phyloP scores from a whole-genome alignment of 2,888 invertebrate genomes.

The Eupithecia pulchellata region DNA sequence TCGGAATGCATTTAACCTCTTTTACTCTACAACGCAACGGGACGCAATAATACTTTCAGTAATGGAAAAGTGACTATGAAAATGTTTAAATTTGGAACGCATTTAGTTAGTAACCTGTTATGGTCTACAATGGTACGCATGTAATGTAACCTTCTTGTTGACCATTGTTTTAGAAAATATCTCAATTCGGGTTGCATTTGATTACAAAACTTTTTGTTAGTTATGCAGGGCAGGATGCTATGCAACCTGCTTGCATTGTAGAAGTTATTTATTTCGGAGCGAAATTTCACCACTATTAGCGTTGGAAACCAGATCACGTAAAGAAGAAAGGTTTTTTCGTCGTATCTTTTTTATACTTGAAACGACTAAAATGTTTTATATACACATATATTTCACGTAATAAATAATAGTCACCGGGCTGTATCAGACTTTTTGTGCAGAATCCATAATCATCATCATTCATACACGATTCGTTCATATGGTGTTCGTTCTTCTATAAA shows the following conservation, averaged over 20 bases:
- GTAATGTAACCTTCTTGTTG: not conserved
- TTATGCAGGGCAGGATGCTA: not conserved
- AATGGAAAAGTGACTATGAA: not conserved
- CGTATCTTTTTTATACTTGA: too few relatives aligned
- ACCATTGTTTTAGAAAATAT: not conserved
- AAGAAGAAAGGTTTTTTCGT: not conserved
- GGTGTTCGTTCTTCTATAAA: too few relatives aligned
- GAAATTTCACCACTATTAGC: not conserved
- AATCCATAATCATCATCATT: too few relatives aligned
- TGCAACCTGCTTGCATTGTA: not conserved
- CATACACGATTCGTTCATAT: too few relatives aligned
- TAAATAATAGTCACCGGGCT: too few relatives aligned
- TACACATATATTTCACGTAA: too few relatives aligned
- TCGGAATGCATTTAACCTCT: not conserved
- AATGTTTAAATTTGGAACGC: not conserved
- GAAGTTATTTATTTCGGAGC: not conserved
- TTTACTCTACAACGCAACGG: too few relatives aligned
- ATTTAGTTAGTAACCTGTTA: not conserved
- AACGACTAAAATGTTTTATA: too few relatives aligned
- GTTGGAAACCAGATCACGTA: slow-evolving; percentile 4
- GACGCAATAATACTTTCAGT: too few relatives aligned
- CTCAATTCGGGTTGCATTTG: not conserved
- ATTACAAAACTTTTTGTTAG: slow-evolving; percentile 4
- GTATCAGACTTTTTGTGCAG: too few relatives aligned
- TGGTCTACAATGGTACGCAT: not conserved